Evolutionary conservation across 2,797 vertebrate species (phyloP).

Genomic region (Protonibea diacanthus): DNA sequence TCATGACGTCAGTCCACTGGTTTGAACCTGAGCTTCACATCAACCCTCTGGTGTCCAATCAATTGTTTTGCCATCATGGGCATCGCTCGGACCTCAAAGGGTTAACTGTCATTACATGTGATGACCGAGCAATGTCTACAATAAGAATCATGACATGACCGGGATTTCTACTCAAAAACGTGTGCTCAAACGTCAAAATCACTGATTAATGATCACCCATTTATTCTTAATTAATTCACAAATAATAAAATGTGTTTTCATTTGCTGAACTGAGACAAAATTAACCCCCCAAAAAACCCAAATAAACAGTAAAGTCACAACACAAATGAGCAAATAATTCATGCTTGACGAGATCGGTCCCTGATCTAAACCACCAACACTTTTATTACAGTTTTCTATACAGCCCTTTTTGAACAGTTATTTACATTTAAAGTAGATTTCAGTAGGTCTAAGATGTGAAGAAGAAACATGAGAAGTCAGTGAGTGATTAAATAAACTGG

Average conservation of each 20-base stretch:
- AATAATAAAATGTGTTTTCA: conserved; percentile 10
- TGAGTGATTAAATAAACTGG: conserved; percentile 30
- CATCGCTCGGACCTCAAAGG: no score
- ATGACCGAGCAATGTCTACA: not conserved
- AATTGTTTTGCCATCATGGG: no score
- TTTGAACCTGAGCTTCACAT: not conserved
- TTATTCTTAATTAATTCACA: conserved; percentile 26
- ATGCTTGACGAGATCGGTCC: conserved; percentile 19
- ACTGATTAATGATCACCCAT: conserved; percentile 12
- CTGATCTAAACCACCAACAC: conserved; percentile 59
- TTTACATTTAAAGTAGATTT: conserved; percentile 60
- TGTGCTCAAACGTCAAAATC: conserved; percentile 3
- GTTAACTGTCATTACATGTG: not conserved
- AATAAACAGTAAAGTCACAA: conserved; percentile 8
- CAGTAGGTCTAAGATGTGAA: conserved; percentile 38
- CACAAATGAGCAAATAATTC: conserved; percentile 19
- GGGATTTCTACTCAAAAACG: not conserved
- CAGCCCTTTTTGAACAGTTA: conserved; percentile 76
- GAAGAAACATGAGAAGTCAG: conserved; percentile 27
- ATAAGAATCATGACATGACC: not conserved
- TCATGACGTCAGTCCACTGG: not conserved
- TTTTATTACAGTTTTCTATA: conserved; percentile 63
- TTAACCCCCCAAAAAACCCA: not conserved
- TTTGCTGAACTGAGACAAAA: not conserved
- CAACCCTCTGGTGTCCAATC: not conserved